Percentiles rank a stretch among this genome's conserved stretches.
phyloP scores from a whole-genome alignment of 2,888 invertebrate species.

The Ethmia dodecea region DNA sequence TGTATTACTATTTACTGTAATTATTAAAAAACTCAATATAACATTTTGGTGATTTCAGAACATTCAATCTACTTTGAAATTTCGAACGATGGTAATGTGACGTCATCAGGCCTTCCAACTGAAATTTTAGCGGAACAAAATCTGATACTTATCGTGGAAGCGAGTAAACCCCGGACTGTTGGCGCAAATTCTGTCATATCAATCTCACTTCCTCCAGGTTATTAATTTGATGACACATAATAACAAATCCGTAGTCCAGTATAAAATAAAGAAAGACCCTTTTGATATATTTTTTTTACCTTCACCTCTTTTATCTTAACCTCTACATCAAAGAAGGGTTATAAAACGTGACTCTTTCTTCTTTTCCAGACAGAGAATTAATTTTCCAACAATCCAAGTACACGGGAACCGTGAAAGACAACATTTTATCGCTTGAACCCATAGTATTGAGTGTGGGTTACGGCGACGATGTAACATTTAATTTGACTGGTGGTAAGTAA shows the following conservation, averaged over 20 bases:
- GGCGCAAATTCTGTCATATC: slow-evolving; percentile 30
- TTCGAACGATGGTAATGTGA: slow-evolving; percentile 24
- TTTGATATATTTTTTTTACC: too few relatives aligned
- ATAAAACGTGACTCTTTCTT: too few relatives aligned
- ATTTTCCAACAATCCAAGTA: slow-evolving; percentile 42
- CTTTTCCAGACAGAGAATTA: slow-evolving; percentile 43
- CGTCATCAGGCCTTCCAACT: slow-evolving; percentile 14
- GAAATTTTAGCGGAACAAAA: slow-evolving; percentile 19
- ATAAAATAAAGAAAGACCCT: too few relatives aligned
- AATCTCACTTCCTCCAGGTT: slow-evolving; percentile 26
- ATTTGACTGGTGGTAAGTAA: slow-evolving; percentile 44
- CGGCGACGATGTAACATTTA: slow-evolving; percentile 33
- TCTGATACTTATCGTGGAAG: slow-evolving; percentile 26
- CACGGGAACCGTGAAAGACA: slow-evolving; percentile 39
- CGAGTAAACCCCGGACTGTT: slow-evolving; percentile 31
- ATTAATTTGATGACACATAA: too few relatives aligned
- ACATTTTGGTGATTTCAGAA: slow-evolving; percentile 29
- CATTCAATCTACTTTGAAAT: slow-evolving; percentile 29
- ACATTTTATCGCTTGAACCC: slow-evolving; percentile 27
- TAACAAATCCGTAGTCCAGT: too few relatives aligned
- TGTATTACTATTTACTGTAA: too few relatives aligned
- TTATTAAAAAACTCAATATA: too few relatives aligned
- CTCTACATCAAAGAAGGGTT: too few relatives aligned
- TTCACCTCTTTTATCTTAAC: too few relatives aligned
- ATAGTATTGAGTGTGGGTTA: slow-evolving; percentile 39